A percentile compares a stretch with the other conserved stretches of the same genome.
Conservation (phyloP, 2,797 vertebrate genomes). For the Rhodeus uyekii region DNA sequence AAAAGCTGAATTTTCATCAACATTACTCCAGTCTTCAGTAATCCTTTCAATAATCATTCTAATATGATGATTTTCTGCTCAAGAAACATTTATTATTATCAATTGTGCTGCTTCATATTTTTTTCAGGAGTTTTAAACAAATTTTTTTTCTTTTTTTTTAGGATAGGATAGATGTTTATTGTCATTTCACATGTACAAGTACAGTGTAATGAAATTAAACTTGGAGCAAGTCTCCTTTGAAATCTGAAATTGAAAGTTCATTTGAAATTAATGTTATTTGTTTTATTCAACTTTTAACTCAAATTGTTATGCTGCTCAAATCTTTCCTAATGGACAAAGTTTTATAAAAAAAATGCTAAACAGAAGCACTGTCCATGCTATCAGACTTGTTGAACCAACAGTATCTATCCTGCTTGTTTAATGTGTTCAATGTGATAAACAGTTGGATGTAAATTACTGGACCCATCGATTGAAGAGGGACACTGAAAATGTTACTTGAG, state of each 20-base stretch:
- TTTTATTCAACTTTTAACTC: neutral
- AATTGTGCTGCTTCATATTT: neutral
- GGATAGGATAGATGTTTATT: too few relatives aligned
- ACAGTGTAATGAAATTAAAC: too few relatives aligned
- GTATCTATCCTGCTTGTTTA: neutral
- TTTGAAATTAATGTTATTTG: too few relatives aligned
- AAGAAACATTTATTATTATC: neutral
- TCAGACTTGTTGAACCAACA: neutral
- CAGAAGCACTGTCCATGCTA: neutral
- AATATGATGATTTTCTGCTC: neutral
- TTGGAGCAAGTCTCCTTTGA: too few relatives aligned
- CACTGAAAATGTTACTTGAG: neutral
- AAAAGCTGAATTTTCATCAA: neutral
- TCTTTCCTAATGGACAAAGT: neutral
- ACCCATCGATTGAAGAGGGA: neutral
- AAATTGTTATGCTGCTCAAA: neutral
- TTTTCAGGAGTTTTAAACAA: neutral
- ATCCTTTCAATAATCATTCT: neutral
- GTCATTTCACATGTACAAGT: too few relatives aligned
- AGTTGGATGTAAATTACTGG: neutral
- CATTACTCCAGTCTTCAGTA: neutral
- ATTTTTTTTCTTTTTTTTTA: too few relatives aligned
- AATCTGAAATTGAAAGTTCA: too few relatives aligned
- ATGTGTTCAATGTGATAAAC: neutral
- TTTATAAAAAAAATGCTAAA: neutral